A percentile compares a stretch with the other conserved stretches of the same genome.
Evolutionary conservation across 2,113 vertebrate species (phyloP).

Genomic region (Nyctibius bracteatus): DNA sequence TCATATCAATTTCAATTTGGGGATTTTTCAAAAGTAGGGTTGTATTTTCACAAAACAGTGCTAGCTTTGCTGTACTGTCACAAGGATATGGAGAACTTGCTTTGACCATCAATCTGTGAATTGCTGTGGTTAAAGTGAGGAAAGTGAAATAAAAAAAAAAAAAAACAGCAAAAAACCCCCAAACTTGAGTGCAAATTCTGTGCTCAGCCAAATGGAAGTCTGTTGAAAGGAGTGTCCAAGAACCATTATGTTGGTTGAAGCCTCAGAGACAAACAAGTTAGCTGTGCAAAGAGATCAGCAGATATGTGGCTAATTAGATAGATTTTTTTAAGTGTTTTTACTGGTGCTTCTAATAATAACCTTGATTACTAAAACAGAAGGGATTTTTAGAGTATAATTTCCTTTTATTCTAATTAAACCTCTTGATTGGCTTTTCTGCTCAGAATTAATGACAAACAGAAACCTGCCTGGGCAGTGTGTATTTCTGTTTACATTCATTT

Average conservation of each 20-base stretch:
- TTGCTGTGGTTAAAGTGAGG: background rate
- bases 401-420: conserved; percentile 52
- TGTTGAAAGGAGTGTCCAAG: background rate
- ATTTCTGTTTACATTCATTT: conserved; percentile 37
- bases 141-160: background rate
- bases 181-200: background rate
- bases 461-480: conserved; percentile 35
- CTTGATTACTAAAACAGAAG: conserved; percentile 35
- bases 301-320: conserved; percentile 25
- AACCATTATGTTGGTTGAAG: background rate
- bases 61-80: background rate
- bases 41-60: background rate
- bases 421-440: conserved; percentile 39
- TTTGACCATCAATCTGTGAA: background rate
- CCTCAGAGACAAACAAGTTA: conserved; percentile 27
- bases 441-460: conserved; percentile 24
- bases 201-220: background rate
- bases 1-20: background rate
- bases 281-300: conserved; percentile 1
- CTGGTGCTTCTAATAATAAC: conserved; percentile 49
- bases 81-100: background rate
- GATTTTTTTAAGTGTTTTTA: conserved; percentile 22
- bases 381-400: conserved; percentile 42
- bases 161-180: too few species aligned
- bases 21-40: background rate